Evolutionary conservation across 2,113 vertebrate genomes (phyloP).

Genomic region (Cervus canadensis): DNA sequence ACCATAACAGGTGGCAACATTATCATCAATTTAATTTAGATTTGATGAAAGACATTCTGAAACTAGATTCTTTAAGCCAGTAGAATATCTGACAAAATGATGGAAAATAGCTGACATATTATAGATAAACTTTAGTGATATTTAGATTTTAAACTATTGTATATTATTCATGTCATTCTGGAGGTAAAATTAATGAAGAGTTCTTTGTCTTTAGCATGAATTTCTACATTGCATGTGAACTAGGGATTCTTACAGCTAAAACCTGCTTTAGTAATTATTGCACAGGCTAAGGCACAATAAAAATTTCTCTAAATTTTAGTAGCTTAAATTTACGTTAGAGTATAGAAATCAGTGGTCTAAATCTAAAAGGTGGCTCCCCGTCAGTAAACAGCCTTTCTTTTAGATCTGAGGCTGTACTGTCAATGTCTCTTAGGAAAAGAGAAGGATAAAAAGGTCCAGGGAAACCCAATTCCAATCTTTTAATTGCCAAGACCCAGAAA

Average conservation of each 20-base stretch:
- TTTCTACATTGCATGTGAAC: neutral
- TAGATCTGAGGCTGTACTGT: neutral
- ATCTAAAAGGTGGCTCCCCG: neutral
- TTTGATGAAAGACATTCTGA: neutral
- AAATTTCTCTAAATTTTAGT: neutral
- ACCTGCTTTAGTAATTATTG: neutral
- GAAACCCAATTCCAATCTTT: neutral
- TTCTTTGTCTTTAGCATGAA: neutral
- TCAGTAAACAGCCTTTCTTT: neutral
- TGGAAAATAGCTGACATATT: neutral
- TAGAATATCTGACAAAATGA: neutral
- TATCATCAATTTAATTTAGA: neutral
- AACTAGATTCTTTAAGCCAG: neutral
- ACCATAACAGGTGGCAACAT: neutral
- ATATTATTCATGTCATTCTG: neutral
- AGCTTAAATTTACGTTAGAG: neutral
- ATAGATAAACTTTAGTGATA: neutral
- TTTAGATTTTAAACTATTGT: slow-evolving; percentile 2
- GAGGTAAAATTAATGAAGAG: neutral
- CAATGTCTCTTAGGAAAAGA: neutral
- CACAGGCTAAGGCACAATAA: neutral
- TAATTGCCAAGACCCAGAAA: slow-evolving; percentile 22
- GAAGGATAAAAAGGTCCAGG: neutral
- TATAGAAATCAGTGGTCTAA: neutral
- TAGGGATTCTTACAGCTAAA: neutral